Evolutionary conservation across 1,140 invertebrate genomes (phyloP).

Genomic region (Eueides isabella): DNA sequence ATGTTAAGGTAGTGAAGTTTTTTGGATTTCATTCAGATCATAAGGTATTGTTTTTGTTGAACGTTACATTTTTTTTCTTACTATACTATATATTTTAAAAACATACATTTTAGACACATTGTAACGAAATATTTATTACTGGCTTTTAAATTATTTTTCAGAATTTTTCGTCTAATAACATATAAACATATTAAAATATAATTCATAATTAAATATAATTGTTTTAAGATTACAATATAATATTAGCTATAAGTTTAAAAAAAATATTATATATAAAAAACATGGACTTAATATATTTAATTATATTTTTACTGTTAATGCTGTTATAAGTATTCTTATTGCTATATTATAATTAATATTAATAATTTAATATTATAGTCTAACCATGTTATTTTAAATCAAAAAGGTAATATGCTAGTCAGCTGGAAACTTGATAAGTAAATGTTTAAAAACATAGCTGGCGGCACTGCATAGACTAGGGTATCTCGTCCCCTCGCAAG

Average conservation of each 20-base stretch:
- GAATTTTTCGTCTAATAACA: too few relatives aligned
- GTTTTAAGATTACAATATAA: too few relatives aligned
- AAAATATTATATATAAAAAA: too few relatives aligned
- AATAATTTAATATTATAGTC: background rate
- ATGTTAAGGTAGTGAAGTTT: background rate
- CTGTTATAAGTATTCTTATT: too few relatives aligned
- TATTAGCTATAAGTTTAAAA: too few relatives aligned
- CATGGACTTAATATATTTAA: too few relatives aligned
- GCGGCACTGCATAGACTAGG: constrained; percentile 57
- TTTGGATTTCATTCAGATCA: background rate
- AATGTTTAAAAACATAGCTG: constrained; percentile 63
- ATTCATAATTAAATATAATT: too few relatives aligned
- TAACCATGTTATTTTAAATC: background rate
- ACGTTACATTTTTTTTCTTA: background rate
- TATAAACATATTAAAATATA: too few relatives aligned
- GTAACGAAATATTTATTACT: too few relatives aligned
- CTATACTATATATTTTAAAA: background rate
- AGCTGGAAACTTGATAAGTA: constrained; percentile 63
- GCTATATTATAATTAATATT: too few relatives aligned
- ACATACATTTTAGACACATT: background rate
- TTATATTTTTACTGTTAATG: too few relatives aligned
- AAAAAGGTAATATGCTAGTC: constrained; percentile 35
- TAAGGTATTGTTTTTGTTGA: background rate
- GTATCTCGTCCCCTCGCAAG: constrained; percentile 65
- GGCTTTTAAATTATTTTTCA: background rate